Conservation (phyloP, 2,797 vertebrate genomes). For the Phylloscopus collybita region DNA sequence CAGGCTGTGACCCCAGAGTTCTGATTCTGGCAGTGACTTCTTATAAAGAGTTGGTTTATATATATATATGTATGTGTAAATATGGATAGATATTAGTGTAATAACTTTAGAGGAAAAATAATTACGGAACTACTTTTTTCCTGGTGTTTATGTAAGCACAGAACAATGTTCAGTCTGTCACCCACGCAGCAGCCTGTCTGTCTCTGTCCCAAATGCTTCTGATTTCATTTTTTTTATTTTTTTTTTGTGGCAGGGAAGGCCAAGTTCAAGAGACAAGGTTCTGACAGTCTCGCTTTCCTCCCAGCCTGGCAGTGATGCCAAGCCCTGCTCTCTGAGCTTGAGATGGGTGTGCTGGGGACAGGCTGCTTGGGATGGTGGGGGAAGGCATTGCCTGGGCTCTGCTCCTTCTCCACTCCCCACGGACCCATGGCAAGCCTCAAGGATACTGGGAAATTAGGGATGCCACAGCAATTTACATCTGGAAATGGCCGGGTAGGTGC, state of each 20-base stretch:
- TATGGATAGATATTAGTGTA: background rate
- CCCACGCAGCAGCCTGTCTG: background rate
- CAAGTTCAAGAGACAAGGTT: background rate
- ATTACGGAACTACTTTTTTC: background rate
- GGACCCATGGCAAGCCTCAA: background rate
- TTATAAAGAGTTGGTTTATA: too few species aligned
- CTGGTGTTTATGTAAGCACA: background rate
- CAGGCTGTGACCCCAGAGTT: background rate
- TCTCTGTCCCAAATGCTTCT: background rate
- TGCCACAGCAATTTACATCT: background rate
- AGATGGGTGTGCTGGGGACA: background rate
- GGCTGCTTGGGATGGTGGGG: background rate
- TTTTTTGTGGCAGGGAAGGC: background rate
- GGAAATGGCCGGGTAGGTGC: background rate
- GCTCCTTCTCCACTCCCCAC: background rate
- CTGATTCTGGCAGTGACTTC: background rate
- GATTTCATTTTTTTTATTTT: background rate
- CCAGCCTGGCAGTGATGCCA: too few species aligned
- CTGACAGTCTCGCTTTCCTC: background rate
- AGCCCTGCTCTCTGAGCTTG: background rate
- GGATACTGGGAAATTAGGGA: background rate
- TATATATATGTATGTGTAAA: accelerated
- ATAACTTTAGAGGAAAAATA: background rate
- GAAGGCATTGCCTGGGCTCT: background rate
- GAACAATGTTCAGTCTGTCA: background rate